Conservation (phyloP, 2,888 invertebrate genomes). For the Acanthosoma haemorrhoidale region DNA sequence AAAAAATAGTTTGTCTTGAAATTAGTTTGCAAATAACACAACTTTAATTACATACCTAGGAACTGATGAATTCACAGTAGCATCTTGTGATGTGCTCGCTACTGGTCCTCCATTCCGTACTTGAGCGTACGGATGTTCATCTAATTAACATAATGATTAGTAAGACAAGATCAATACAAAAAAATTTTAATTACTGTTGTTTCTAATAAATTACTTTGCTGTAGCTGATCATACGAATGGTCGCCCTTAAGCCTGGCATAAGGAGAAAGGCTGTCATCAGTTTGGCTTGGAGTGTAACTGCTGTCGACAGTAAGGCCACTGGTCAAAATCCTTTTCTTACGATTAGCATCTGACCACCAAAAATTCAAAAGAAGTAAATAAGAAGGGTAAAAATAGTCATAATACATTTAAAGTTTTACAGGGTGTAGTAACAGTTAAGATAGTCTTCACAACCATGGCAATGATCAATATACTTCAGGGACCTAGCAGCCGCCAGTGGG, state of each 20-base stretch:
- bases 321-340: conserved; percentile 36
- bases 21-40: too few relatives aligned
- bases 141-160: conserved; percentile 37
- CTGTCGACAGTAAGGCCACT: conserved; percentile 39
- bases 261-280: conserved; percentile 56
- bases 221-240: conserved; percentile 72
- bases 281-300: conserved; percentile 40
- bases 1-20: too few relatives aligned
- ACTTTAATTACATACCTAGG: conserved; percentile 34
- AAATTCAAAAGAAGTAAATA: not conserved
- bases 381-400: not conserved
- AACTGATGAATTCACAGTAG: conserved; percentile 31
- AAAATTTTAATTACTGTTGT: too few relatives aligned
- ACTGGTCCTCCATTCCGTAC: conserved; percentile 40
- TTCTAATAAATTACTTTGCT: conserved; percentile 46
- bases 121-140: conserved; percentile 46
- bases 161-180: too few relatives aligned
- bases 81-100: conserved; percentile 36
- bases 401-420: too few relatives aligned
- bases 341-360: conserved; percentile 31
- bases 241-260: conserved; percentile 60
- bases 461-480: too few relatives aligned
- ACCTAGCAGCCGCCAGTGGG: too few relatives aligned
- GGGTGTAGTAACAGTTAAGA: too few relatives aligned
- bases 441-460: too few relatives aligned